Percentiles rank a stretch among this genome's conserved stretches.
Evolutionary conservation across 2,888 invertebrate species (phyloP).

Genomic region (Dyspetes luteomarginatus): DNA sequence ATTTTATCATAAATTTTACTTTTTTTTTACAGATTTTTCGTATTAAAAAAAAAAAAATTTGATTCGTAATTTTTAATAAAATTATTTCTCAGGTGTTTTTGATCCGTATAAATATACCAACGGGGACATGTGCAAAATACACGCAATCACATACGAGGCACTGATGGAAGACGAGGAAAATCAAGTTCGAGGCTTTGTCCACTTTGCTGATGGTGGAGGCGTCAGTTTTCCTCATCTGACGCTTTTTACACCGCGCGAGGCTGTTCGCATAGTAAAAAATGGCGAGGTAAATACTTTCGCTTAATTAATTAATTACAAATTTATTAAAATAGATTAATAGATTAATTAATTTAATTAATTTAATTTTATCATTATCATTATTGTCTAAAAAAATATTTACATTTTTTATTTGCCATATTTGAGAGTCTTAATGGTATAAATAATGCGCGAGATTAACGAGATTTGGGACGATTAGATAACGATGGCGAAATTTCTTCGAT

Average conservation of each 20-base stretch:
- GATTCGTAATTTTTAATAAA: background rate
- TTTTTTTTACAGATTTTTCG: background rate
- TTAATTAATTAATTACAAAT: conserved; percentile 18
- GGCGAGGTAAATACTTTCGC: conserved; percentile 87
- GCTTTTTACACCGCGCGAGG: conserved; percentile 91
- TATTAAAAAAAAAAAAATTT: too few species aligned
- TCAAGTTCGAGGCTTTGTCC: conserved; percentile 91
- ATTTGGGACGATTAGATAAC: too few species aligned
- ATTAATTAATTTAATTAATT: background rate
- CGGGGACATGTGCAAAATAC: conserved; percentile 91
- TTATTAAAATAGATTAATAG: conserved; percentile 6
- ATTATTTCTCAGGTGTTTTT: conserved; percentile 88
- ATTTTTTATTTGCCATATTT: too few species aligned
- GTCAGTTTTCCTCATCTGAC: conserved; percentile 91
- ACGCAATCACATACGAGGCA: conserved; percentile 91
- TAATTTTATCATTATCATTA: background rate
- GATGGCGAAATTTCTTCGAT: background rate
- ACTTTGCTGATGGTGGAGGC: conserved; percentile 90
- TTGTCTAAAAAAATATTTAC: too few species aligned
- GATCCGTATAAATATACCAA: conserved; percentile 91
- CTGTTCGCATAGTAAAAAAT: conserved; percentile 91
- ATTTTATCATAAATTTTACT: conserved; percentile 35
- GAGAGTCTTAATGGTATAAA: too few species aligned
- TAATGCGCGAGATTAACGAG: too few species aligned
- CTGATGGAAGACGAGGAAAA: conserved; percentile 92